Base-by-base conservation (phyloP, 2,888 invertebrate species). In the Gasteruption jaculator region DNA sequence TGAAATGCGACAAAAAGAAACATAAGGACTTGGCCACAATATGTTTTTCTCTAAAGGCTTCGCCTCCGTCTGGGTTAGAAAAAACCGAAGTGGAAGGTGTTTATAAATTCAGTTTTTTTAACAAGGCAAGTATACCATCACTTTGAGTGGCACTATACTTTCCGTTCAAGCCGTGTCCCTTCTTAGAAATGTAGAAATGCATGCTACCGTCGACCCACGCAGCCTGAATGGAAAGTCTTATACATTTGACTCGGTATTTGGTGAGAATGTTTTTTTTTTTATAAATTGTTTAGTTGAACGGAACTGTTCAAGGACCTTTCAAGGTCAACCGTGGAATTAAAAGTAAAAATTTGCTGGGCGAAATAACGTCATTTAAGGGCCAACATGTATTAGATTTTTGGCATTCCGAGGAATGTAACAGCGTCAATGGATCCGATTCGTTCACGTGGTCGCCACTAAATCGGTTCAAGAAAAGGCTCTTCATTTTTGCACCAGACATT, bases 401-500 rank as follows among this genome's bases (percentile, higher is more conserved):
- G 74, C 73, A 72, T 0, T 71, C 74, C 38, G 53, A 65, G 1
- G 70, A 72, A 49, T 82, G 82, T 54, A 76, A 76, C 4, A 63
- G 58, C 55, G 67, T 82, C 29, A 74, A 73, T 42, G 81, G 81
- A 0, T 74, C 77, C 0, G 81, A 82, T 54, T 64, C 75, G 0
- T 63, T 78, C 0, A 72, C 78, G 22, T 79, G 76, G 65, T 69
- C 78, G 0, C 78, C 79, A 0, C 71, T 77, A 15, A n/a, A n/a
- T n/a, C n/a, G n/a, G n/a, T n/a, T n/a, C n/a, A n/a, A n/a, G n/a
- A n/a, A n/a, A n/a, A n/a, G n/a, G n/a, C n/a, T n/a, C n/a, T n/a
- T n/a, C n/a, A n/a, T n/a, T n/a, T n/a, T n/a, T n/a, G n/a, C n/a
- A n/a, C n/a, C n/a, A n/a, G n/a, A n/a, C n/a, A n/a, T n/a, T n/a